Conservation (phyloP, 2,797 vertebrate species). For the Microctenopoma stevenorrisi region DNA sequence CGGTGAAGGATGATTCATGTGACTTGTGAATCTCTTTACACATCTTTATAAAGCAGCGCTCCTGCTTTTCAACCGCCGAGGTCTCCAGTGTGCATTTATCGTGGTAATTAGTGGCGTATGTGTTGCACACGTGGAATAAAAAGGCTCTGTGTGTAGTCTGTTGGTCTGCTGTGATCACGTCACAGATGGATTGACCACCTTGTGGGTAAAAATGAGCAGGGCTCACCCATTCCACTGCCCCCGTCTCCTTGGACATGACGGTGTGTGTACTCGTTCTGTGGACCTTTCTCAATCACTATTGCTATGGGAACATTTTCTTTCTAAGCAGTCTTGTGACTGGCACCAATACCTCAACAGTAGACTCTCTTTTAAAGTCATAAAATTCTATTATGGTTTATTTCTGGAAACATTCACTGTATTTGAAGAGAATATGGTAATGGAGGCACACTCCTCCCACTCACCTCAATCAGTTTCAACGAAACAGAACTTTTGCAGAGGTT, state of each 20-base stretch:
- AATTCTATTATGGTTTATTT: not conserved
- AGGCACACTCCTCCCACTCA: conserved; percentile 10
- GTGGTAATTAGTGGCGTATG: conserved; percentile 5
- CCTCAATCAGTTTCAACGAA: conserved; percentile 2
- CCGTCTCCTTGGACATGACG: not conserved
- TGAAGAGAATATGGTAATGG: not conserved
- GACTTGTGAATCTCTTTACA: not conserved
- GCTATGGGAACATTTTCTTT: not conserved
- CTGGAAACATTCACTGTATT: conserved; percentile 2
- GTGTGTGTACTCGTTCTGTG: not conserved
- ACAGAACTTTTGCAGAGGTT: not conserved
- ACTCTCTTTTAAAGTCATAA: not conserved
- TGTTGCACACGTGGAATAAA: not conserved
- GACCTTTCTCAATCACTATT: not conserved
- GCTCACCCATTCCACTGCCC: not conserved
- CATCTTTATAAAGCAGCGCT: not conserved
- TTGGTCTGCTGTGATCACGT: conserved; percentile 8
- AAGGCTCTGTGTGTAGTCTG: conserved; percentile 1
- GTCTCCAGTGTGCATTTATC: conserved; percentile 4
- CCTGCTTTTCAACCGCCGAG: conserved; percentile 3
- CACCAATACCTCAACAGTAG: not conserved
- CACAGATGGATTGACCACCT: conserved; percentile 5
- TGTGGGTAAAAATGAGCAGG: not conserved
- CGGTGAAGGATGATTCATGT: not conserved
- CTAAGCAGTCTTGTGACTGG: not conserved